phyloP scores from a whole-genome alignment of 1,140 invertebrate genomes.

The Fopius arisanus region DNA sequence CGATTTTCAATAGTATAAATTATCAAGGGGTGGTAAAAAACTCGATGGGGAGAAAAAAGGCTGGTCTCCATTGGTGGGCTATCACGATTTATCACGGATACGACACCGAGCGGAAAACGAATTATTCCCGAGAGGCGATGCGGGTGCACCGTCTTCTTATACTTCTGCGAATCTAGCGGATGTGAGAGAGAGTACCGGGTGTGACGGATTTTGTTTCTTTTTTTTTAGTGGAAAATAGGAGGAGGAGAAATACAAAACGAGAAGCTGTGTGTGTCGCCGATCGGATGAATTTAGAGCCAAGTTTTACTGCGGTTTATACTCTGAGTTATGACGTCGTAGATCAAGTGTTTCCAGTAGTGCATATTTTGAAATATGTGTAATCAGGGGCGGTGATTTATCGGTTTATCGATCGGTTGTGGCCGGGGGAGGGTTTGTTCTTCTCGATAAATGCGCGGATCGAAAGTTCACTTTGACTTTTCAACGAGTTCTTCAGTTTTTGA shows the following conservation, averaged over 20 bases:
- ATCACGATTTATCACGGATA: conserved; percentile 53
- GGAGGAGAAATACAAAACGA: background rate
- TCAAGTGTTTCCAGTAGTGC: conserved; percentile 50
- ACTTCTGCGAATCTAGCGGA: background rate
- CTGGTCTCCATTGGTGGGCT: conserved; percentile 12
- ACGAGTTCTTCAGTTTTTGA: background rate
- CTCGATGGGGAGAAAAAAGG: background rate
- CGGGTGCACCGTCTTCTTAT: background rate
- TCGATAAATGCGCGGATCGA: background rate
- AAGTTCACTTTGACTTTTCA: background rate
- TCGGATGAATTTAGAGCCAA: background rate
- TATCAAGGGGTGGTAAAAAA: background rate
- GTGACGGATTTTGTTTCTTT: background rate
- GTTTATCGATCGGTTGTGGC: background rate
- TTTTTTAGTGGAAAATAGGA: background rate
- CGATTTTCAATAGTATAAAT: conserved; percentile 8
- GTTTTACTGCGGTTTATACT: conserved; percentile 16
- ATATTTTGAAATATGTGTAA: conserved; percentile 60
- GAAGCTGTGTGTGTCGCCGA: background rate
- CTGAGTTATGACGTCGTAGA: conserved; percentile 58
- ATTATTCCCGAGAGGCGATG: conserved; percentile 47
- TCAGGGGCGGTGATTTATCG: conserved; percentile 56
- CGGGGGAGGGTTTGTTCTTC: conserved; percentile 49
- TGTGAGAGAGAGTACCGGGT: background rate
- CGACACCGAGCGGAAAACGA: conserved; percentile 45